Conservation (phyloP, 2,113 vertebrate genomes). For the Pedionomus torquatus region DNA sequence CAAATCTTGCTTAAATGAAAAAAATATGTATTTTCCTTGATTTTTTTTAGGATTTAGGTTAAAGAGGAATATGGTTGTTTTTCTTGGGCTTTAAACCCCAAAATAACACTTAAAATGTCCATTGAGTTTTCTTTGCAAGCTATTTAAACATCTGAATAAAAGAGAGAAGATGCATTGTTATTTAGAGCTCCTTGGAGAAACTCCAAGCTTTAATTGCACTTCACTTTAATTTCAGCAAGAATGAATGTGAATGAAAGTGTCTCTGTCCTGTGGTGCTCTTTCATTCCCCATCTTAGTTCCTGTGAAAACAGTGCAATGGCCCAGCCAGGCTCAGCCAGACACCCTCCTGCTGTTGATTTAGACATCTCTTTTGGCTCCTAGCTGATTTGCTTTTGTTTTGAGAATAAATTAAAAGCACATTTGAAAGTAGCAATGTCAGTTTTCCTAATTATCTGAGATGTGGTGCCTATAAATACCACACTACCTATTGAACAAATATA, state of each 20-base stretch:
- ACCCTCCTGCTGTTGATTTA: neutral
- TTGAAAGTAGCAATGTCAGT: slow-evolving; percentile 3
- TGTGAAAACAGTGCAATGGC: neutral
- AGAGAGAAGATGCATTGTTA: slow-evolving; percentile 14
- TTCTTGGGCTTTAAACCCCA: neutral
- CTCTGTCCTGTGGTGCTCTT: slow-evolving; percentile 39
- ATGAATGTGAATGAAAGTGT: slow-evolving; percentile 35
- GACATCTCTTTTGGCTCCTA: slow-evolving; percentile 24
- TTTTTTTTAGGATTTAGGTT: neutral
- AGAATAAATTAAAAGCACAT: slow-evolving; percentile 13
- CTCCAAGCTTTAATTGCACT: slow-evolving; percentile 51
- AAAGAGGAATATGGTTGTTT: neutral
- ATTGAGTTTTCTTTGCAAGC: slow-evolving; percentile 18
- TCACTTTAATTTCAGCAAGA: slow-evolving; percentile 30
- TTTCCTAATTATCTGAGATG: neutral
- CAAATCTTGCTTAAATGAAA: neutral
- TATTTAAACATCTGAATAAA: slow-evolving; percentile 53
- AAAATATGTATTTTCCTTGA: neutral
- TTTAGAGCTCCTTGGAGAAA: slow-evolving; percentile 46
- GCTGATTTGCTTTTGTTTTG: slow-evolving; percentile 10
- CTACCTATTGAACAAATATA: neutral
- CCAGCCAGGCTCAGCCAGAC: neutral
- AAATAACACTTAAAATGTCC: neutral
- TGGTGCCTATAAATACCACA: neutral
- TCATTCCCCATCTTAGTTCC: neutral